Percentiles rank a stretch among this genome's conserved stretches.
phyloP scores from a whole-genome alignment of 2,888 invertebrate species.

The Calephelis perditalis region DNA sequence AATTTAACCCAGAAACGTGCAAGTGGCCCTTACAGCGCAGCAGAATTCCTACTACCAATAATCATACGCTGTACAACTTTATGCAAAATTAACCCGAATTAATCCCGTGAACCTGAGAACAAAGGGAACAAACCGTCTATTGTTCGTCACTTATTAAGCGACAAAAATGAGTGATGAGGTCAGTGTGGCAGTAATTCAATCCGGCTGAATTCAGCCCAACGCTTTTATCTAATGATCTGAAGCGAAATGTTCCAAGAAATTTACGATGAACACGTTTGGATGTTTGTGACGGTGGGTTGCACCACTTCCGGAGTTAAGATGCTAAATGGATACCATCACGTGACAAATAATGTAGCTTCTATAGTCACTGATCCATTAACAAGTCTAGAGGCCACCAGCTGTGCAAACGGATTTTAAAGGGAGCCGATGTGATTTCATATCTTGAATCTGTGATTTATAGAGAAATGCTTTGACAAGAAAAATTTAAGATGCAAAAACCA shows the following conservation, averaged over 20 bases:
- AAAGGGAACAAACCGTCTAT: conserved; percentile 35
- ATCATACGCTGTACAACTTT: background rate
- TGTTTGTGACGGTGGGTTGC: conserved; percentile 1
- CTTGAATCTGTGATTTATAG: too few relatives aligned
- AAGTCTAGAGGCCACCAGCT: too few relatives aligned
- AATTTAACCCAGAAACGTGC: too few relatives aligned
- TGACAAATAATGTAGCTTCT: background rate
- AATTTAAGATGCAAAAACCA: too few relatives aligned
- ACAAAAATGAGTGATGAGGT: conserved; percentile 50
- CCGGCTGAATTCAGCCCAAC: conserved; percentile 39
- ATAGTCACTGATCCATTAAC: too few relatives aligned
- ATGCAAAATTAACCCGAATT: conserved; percentile 16
- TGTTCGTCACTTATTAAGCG: conserved; percentile 38
- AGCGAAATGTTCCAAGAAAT: conserved; percentile 14
- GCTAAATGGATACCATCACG: conserved; percentile 1
- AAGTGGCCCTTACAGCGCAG: too few relatives aligned
- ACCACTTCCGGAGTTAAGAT: conserved; percentile 9
- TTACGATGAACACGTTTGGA: conserved; percentile 9
- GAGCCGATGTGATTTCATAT: too few relatives aligned
- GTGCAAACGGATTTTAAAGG: too few relatives aligned
- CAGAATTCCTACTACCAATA: too few relatives aligned
- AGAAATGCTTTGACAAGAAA: too few relatives aligned
- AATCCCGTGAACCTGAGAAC: conserved; percentile 26
- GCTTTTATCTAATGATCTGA: conserved; percentile 24
- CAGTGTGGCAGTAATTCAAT: conserved; percentile 53